These are phyloP conservation scores for Aplodontia rufa DNA, from an alignment of 2,113 vertebrate genomes.

Conservation along the genomic window DNA sequence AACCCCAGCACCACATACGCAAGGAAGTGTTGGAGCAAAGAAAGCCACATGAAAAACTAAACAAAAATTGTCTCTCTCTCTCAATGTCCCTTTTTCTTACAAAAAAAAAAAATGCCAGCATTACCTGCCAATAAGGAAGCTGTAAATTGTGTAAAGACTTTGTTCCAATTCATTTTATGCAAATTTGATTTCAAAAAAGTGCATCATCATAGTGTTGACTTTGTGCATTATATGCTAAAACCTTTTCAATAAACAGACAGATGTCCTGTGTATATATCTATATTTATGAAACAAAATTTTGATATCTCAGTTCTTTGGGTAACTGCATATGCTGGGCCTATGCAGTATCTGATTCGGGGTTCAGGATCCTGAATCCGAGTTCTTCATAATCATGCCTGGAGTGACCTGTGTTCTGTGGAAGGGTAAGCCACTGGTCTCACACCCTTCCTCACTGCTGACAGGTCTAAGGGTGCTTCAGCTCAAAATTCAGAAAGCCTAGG, in stretches of 20 bases:
- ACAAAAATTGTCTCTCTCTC: too few species aligned
- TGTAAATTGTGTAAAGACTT: background rate
- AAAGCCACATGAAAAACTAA: too few species aligned
- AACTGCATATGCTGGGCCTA: too few species aligned
- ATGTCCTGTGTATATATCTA: background rate
- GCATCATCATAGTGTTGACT: background rate
- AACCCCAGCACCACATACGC: too few species aligned
- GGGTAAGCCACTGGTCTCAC: too few species aligned
- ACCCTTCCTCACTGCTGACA: background rate
- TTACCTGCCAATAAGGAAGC: background rate
- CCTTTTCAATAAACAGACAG: background rate
- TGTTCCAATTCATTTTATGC: background rate
- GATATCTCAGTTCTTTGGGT: background rate
- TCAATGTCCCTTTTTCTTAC: too few species aligned
- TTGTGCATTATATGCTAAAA: background rate
- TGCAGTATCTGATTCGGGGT: too few species aligned
- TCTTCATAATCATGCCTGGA: background rate
- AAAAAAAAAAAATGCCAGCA: too few species aligned
- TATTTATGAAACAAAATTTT: background rate
- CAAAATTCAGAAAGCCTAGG: background rate
- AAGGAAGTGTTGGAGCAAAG: too few species aligned
- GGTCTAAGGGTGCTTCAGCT: background rate
- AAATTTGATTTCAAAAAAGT: background rate
- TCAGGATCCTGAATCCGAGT: background rate
- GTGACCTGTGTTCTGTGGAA: background rate